Evolutionary conservation across 2,113 vertebrate species (phyloP).

Genomic region (Hippocampus guttulatus): DNA sequence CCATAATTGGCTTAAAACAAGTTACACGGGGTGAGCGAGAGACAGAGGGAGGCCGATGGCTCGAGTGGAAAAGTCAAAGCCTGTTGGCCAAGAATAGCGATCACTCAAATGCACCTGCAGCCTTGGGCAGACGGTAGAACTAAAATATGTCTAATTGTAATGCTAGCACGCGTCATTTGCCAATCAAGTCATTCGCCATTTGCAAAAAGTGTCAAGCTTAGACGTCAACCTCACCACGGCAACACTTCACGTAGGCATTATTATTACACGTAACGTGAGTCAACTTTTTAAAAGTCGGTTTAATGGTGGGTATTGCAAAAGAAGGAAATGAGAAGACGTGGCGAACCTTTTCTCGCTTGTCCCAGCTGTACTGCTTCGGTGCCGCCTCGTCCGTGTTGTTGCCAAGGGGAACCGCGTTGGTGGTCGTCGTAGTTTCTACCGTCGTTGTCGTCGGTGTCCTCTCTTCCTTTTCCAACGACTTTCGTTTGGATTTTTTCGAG

Average conservation of each 20-base stretch:
- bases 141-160: neutral
- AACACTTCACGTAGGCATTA: neutral
- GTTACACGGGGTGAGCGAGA: neutral
- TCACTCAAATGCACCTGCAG: neutral
- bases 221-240: neutral
- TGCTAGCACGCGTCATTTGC: neutral
- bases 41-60: neutral
- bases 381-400: constrained; percentile 67
- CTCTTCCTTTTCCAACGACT: constrained; percentile 65
- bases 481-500: constrained; percentile 76
- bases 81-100: neutral
- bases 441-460: constrained; percentile 40
- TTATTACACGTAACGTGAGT: neutral
- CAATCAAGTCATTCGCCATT: neutral
- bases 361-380: constrained; percentile 82
- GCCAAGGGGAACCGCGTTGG: constrained; percentile 65
- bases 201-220: neutral
- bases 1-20: neutral
- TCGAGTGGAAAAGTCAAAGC: neutral
- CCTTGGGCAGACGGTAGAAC: neutral
- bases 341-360: constrained; percentile 76
- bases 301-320: neutral
- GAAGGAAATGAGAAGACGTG: neutral
- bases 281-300: neutral
- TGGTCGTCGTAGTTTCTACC: constrained; percentile 47